phyloP scores from a whole-genome alignment of 2,113 vertebrate species.

The Macrotis lagotis region DNA sequence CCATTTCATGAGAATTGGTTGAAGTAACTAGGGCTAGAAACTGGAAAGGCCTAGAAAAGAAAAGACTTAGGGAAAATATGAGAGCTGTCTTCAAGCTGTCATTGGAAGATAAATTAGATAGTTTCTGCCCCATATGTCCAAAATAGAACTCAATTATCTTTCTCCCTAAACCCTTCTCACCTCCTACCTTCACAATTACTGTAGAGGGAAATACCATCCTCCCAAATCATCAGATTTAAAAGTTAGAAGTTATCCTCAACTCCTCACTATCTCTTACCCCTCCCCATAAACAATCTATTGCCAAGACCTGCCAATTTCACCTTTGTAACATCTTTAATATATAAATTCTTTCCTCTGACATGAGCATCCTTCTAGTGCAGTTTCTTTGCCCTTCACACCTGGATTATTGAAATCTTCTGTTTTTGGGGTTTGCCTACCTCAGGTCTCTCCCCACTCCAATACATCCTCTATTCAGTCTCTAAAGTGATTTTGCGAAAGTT shows the following conservation, averaged over 20 bases:
- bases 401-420: background rate
- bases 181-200: background rate
- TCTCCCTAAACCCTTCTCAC: background rate
- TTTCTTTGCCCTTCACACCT: background rate
- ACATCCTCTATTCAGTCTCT: background rate
- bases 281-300: background rate
- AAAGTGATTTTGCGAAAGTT: background rate
- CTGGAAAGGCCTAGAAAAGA: background rate
- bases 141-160: background rate
- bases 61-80: background rate
- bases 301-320: background rate
- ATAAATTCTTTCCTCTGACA: background rate
- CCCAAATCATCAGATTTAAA: background rate
- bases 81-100: background rate
- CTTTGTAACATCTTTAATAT: background rate
- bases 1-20: background rate
- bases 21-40: background rate
- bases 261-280: background rate
- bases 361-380: background rate
- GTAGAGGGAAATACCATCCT: background rate
- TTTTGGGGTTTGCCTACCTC: background rate
- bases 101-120: background rate
- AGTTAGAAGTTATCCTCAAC: background rate
- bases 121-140: background rate
- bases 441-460: background rate